phyloP scores from a whole-genome alignment of 2,797 vertebrate species.

The Myotis pilosus region DNA sequence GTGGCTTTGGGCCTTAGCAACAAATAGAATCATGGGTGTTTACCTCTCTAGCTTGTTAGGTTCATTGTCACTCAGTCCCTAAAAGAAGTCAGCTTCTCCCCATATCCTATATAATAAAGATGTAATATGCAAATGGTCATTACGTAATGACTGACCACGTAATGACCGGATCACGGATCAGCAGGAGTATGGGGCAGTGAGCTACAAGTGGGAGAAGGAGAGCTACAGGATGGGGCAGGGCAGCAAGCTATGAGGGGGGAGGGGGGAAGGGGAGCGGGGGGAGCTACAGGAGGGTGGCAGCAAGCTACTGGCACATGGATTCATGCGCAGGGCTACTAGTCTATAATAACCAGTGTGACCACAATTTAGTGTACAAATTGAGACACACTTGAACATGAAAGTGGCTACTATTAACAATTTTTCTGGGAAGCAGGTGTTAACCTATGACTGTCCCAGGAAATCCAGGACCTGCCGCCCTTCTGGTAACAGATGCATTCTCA shows the following conservation, averaged over 20 bases:
- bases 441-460: background rate
- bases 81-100: background rate
- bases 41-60: background rate
- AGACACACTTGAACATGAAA: background rate
- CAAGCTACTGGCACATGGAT: too few species aligned
- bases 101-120: background rate
- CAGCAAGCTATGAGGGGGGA: too few species aligned
- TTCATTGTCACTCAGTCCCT: background rate
- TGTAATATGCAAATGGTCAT: too few species aligned
- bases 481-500: background rate
- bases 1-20: background rate
- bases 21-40: background rate
- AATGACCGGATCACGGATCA: too few species aligned
- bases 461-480: background rate
- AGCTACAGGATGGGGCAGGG: too few species aligned
- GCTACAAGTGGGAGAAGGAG: too few species aligned
- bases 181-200: too few species aligned
- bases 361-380: background rate
- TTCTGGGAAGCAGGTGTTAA: slow-evolving; percentile 3
- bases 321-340: too few species aligned
- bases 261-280: too few species aligned
- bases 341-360: background rate
- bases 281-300: too few species aligned
- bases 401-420: background rate
- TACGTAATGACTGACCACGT: too few species aligned